A percentile compares a stretch with the other conserved stretches of the same genome.
Conservation (phyloP, 2,888 invertebrate genomes). For the Drosophila limbata region DNA sequence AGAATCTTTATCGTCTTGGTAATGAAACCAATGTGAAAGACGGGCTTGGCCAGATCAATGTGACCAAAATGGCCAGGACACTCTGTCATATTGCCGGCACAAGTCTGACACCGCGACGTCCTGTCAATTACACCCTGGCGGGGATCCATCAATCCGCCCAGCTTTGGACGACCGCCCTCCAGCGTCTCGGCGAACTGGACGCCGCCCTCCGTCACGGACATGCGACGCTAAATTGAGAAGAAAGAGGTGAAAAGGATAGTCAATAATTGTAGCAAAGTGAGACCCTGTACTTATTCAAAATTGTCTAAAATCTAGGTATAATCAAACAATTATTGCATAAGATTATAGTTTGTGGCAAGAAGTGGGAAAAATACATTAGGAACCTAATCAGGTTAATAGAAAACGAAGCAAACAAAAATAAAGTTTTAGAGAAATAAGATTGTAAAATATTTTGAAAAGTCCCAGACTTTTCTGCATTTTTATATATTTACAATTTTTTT, state of each 20-base stretch:
- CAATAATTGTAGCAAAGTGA: neutral
- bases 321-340: no score
- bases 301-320: no score
- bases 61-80: conserved; percentile 99
- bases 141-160: conserved; percentile 99
- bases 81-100: conserved; percentile 98
- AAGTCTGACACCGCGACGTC: conserved; percentile 96
- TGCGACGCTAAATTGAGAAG: conserved; percentile 90
- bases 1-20: conserved; percentile 98
- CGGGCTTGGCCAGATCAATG: conserved; percentile 98
- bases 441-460: no score
- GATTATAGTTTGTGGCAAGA: no score
- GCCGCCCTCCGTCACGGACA: conserved; percentile 99
- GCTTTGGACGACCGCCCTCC: conserved; percentile 98
- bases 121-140: conserved; percentile 99
- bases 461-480: no score
- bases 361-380: no score
- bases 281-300: no score
- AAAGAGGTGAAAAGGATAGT: neutral
- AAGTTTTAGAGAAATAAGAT: no score
- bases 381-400: no score
- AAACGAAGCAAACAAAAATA: no score
- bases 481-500: no score
- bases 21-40: conserved; percentile 98
- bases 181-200: conserved; percentile 98